These are phyloP conservation scores for Ctenomys sociabilis DNA, from an alignment of 2,113 vertebrate species.

Conservation along the genomic window DNA sequence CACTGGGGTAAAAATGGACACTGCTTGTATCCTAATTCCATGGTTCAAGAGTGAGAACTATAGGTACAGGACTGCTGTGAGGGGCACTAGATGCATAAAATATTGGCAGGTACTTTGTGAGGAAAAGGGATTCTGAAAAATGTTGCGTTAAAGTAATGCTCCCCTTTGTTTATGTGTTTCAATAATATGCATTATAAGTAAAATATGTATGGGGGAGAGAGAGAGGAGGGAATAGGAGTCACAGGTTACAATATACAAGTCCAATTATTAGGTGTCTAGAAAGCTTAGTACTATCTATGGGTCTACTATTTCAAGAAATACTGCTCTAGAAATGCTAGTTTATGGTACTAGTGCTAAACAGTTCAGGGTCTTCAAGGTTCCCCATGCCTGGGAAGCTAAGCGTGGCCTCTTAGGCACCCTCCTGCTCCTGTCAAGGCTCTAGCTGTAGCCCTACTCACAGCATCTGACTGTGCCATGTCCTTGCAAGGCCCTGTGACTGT, in stretches of 20 bases:
- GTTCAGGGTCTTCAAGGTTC: background rate
- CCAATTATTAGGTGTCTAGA: background rate
- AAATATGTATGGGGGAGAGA: background rate
- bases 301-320: slow-evolving; percentile 6
- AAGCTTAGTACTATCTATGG: background rate
- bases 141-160: slow-evolving; percentile 9
- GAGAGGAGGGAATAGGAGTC: background rate
- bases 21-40: slow-evolving; percentile 17
- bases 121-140: slow-evolving; percentile 38
- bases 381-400: background rate
- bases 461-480: fast-evolving
- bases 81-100: background rate
- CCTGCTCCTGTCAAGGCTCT: background rate
- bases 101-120: slow-evolving; percentile 15
- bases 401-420: background rate
- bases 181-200: background rate
- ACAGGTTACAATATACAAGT: background rate
- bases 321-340: background rate
- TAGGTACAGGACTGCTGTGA: background rate
- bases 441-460: fast-evolving
- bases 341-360: background rate
- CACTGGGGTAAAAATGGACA: slow-evolving; percentile 39
- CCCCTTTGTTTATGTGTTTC: background rate
- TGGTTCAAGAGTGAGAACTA: background rate
- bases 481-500: background rate